These are phyloP conservation scores for Stomorhina lunata DNA, from an alignment of 2,888 invertebrate species.

Conservation along the genomic window DNA sequence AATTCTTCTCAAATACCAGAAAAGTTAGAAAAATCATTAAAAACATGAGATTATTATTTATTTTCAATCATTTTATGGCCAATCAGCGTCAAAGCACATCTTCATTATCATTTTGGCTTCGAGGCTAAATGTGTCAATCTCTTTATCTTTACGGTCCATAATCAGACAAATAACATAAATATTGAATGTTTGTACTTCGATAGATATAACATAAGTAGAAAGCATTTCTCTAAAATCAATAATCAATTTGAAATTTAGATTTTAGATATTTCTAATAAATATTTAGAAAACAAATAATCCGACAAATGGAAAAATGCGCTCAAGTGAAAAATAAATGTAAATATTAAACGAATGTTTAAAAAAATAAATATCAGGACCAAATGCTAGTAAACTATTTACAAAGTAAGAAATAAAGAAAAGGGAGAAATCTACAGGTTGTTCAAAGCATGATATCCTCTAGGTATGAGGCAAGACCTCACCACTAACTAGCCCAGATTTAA, in stretches of 20 bases:
- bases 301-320: constrained; percentile 60
- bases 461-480: no score
- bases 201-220: neutral
- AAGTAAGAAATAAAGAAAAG: neutral
- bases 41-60: no score
- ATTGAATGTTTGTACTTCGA: no score
- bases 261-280: constrained; percentile 29
- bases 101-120: constrained; percentile 13
- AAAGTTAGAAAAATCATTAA: no score
- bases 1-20: no score
- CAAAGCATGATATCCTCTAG: constrained; percentile 12
- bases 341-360: constrained; percentile 46
- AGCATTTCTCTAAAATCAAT: constrained; percentile 39
- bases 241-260: constrained; percentile 62
- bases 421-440: constrained; percentile 55
- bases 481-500: neutral
- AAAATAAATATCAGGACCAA: neutral
- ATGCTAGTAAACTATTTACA: constrained; percentile 48
- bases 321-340: constrained; percentile 62
- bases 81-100: neutral
- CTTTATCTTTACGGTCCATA: neutral
- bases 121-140: constrained; percentile 12
- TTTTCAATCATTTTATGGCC: neutral
- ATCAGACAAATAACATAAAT: constrained; percentile 1
- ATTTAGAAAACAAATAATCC: constrained; percentile 30